phyloP scores from a whole-genome alignment of 2,888 invertebrate species.

The Synanthedon vespiformis region DNA sequence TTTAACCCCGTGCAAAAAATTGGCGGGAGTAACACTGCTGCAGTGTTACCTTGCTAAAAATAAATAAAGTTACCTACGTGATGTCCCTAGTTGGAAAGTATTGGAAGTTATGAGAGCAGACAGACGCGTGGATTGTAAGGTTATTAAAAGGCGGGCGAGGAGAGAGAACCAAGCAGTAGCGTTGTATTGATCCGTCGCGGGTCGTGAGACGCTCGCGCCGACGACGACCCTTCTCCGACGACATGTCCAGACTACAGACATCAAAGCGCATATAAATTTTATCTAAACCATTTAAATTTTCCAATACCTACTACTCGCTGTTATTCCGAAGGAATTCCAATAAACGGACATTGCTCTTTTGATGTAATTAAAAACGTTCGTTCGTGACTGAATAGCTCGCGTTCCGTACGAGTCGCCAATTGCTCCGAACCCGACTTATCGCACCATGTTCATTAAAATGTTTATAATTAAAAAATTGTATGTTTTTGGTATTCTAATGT shows the following conservation, averaged over 20 bases:
- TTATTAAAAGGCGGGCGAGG: slow-evolving; percentile 9
- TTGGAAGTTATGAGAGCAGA: slow-evolving; percentile 16
- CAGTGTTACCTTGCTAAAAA: too few relatives aligned
- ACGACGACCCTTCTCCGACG: slow-evolving; percentile 2
- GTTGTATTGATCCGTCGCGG: slow-evolving; percentile 40
- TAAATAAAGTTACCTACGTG: too few relatives aligned
- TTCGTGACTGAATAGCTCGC: slow-evolving; percentile 6
- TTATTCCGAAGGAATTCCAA: background rate
- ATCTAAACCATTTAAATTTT: background rate
- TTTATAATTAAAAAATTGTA: too few relatives aligned
- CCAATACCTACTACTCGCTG: background rate
- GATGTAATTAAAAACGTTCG: slow-evolving; percentile 1
- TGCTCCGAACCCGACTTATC: slow-evolving; percentile 17
- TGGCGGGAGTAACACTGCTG: too few relatives aligned
- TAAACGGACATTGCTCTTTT: background rate
- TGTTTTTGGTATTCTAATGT: too few relatives aligned
- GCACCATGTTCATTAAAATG: too few relatives aligned
- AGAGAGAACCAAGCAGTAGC: background rate
- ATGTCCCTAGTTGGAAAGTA: too few relatives aligned
- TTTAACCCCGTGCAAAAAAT: too few relatives aligned
- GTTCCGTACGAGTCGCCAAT: slow-evolving; percentile 9
- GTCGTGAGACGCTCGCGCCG: slow-evolving; percentile 19
- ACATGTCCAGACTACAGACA: background rate
- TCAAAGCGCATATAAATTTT: background rate
- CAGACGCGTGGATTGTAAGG: slow-evolving; percentile 17